Evolutionary conservation across 2,113 vertebrate genomes (phyloP).

Genomic region (Poeciliopsis occidentalis): DNA sequence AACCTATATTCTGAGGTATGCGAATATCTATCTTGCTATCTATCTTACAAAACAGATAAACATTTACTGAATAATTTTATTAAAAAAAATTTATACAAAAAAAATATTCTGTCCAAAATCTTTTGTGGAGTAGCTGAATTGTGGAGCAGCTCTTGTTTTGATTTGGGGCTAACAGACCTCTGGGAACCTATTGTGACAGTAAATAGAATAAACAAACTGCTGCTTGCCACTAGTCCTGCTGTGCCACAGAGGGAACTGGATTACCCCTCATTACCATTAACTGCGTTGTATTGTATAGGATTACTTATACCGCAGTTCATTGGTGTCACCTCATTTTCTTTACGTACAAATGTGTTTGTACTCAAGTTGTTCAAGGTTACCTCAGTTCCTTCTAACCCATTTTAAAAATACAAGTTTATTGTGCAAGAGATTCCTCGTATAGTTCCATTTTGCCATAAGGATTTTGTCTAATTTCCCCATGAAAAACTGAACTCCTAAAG

Average conservation of each 20-base stretch:
- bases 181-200: slow-evolving; percentile 45
- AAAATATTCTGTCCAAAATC: slow-evolving; percentile 20
- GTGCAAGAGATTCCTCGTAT: slow-evolving; percentile 45
- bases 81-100: not conserved
- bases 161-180: slow-evolving; percentile 27
- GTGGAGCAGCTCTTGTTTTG: slow-evolving; percentile 27
- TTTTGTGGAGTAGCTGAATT: slow-evolving; percentile 19
- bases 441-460: slow-evolving; percentile 26
- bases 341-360: not conserved
- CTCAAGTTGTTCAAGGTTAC: slow-evolving; percentile 68
- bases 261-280: slow-evolving; percentile 57
- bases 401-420: slow-evolving; percentile 16
- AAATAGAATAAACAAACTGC: slow-evolving; percentile 56
- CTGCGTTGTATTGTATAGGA: not conserved
- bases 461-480: slow-evolving; percentile 35
- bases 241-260: slow-evolving; percentile 31
- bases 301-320: not conserved
- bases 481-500: slow-evolving; percentile 47
- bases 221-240: slow-evolving; percentile 22
- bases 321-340: not conserved
- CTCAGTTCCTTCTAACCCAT: slow-evolving; percentile 31
- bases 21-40: not conserved
- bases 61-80: not conserved
- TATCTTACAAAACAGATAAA: no score
- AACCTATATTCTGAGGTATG: not conserved